These are phyloP conservation scores for Alligator sinensis DNA, from an alignment of 2,113 vertebrate genomes.

Conservation along the genomic window DNA sequence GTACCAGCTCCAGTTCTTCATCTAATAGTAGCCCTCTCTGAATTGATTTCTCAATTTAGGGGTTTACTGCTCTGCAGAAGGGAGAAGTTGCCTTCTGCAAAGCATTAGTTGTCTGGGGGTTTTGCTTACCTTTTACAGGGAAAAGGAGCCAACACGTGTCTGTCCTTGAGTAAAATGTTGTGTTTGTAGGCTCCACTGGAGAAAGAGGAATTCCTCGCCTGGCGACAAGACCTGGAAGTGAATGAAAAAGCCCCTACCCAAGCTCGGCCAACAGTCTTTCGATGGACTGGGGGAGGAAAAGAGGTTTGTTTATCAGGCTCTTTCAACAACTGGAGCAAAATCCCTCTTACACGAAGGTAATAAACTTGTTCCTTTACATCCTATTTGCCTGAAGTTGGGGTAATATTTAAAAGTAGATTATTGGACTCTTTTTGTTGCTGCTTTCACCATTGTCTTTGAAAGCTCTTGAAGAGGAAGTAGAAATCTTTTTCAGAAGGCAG, in stretches of 20 bases:
- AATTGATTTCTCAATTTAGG: neutral
- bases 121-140: neutral
- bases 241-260: conserved; percentile 84
- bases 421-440: neutral
- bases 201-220: conserved; percentile 94
- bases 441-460: neutral
- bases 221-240: conserved; percentile 93
- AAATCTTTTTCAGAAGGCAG: neutral
- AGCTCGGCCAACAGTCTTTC: conserved; percentile 92
- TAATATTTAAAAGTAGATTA: neutral
- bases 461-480: neutral
- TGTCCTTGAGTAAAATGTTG: neutral
- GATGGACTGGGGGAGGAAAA: conserved; percentile 91
- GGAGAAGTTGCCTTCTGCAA: neutral
- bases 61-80: fast-evolving
- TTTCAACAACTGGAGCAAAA: conserved; percentile 99
- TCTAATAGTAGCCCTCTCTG: neutral
- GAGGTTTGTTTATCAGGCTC: conserved; percentile 95
- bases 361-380: neutral
- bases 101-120: neutral
- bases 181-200: conserved; percentile 82
- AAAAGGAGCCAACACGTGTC: neutral
- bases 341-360: conserved; percentile 95
- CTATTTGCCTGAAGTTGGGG: fast-evolving
- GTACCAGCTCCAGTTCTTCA: neutral